Percentiles rank a stretch among this genome's conserved stretches.
Evolutionary conservation across 2,113 vertebrate genomes (phyloP).

Genomic region (Penelope pileata): DNA sequence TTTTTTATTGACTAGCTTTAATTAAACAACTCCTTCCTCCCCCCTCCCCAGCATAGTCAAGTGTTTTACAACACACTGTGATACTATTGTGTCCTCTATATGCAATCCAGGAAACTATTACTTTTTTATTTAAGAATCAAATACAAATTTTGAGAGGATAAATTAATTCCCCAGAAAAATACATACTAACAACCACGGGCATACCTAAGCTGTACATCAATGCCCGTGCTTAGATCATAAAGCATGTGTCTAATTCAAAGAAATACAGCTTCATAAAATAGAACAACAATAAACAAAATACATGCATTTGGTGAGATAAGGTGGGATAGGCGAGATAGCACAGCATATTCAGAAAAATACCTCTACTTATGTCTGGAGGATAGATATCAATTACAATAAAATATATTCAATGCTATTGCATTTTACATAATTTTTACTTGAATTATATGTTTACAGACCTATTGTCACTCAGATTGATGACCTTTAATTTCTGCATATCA

Average conservation of each 20-base stretch:
- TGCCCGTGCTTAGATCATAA: neutral
- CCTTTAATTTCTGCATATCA: constrained; percentile 95
- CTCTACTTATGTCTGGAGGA: neutral
- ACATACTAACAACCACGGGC: neutral
- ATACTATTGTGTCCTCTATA: neutral
- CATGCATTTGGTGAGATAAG: neutral
- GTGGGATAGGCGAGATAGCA: neutral
- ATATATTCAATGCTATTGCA: neutral
- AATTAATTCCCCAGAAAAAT: neutral
- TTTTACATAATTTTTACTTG: constrained; percentile 12
- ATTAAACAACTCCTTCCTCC: neutral
- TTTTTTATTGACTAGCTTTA: neutral
- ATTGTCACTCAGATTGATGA: constrained; percentile 97
- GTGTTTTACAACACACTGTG: neutral
- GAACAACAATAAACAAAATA: neutral
- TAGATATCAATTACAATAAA: neutral
- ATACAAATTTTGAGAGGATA: neutral
- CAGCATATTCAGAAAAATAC: neutral
- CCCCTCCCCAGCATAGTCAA: neutral
- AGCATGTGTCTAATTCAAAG: neutral
- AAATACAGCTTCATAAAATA: neutral
- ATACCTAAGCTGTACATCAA: neutral
- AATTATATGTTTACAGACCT: constrained; percentile 84
- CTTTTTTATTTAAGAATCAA: neutral
- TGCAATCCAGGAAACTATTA: neutral